phyloP scores from a whole-genome alignment of 2,113 vertebrate genomes.

The Abramis brama region DNA sequence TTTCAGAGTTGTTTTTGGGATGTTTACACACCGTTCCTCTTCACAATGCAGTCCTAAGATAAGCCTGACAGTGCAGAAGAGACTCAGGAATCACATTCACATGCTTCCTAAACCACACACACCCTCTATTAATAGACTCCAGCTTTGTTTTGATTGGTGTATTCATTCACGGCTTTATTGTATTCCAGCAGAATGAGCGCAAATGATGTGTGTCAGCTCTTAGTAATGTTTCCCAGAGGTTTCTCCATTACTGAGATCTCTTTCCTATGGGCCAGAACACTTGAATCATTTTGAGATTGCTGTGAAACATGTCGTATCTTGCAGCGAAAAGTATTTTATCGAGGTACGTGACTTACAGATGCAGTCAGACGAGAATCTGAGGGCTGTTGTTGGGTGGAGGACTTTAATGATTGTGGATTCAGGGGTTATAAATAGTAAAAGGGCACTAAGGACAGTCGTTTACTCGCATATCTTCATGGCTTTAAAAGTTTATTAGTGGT shows the following conservation, averaged over 20 bases:
- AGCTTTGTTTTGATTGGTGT: not conserved
- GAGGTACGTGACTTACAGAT: not conserved
- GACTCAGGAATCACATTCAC: not conserved
- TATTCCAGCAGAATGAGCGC: not conserved
- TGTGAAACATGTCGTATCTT: not conserved
- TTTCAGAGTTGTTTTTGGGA: not conserved
- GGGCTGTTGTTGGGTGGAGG: not conserved
- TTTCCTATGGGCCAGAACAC: not conserved
- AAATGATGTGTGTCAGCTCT: not conserved
- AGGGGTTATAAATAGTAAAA: constrained; percentile 4
- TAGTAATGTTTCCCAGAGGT: no score
- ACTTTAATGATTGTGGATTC: constrained; percentile 8
- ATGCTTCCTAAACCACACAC: constrained; percentile 19
- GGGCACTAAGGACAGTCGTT: not conserved
- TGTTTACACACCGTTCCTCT: not conserved
- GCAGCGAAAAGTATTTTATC: not conserved
- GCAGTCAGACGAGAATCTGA: not conserved
- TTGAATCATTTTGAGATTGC: not conserved
- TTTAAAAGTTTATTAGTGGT: not conserved
- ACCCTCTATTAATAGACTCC: not conserved
- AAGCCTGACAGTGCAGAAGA: not conserved
- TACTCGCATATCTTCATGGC: not conserved
- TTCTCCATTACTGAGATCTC: not conserved
- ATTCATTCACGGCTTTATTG: not conserved
- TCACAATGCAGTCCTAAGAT: not conserved